Evolutionary conservation across 1,140 invertebrate species (phyloP), one percentile per base, ranked within the genome.

Genomic region (Ptiloglossa arizonensis): DNA sequence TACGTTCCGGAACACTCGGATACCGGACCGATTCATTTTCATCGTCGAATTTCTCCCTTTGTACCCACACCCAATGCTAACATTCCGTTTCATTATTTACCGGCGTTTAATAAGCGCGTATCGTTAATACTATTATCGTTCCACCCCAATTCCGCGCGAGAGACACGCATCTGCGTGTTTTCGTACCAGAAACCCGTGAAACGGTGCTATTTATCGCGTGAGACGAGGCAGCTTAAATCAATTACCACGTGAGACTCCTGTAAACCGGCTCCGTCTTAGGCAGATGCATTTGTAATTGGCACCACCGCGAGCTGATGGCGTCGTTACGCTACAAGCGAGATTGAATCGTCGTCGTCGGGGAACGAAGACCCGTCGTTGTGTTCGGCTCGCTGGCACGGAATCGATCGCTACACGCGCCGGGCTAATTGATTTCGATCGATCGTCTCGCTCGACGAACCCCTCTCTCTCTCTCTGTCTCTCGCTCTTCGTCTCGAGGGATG

Each of bases 341-440:
- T 71, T 54, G 67, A n/a, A 54, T 68, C 22, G 41, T 64, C 22
- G 41, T 64, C 50, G 38, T 80, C 50, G 8, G 9, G 32, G 19
- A 44, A 70, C 56, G 35, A 57, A 77, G 48, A 38, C 15, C n/a
- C 32, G 38, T 29, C 50, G 62, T 52, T 56, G 19, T 56, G 50
- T 68, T 48, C 50, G 32, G 48, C 63, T 74, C 64, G 50, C 5
- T 24, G 60, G 27, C 59, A 79, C 56, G 32, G 50, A 79, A 57
- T 77, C 63, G 66, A 83, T 83, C 80, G 6, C 48, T 41, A 72
- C 35, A 41, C 57, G 17, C 32, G 56, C 46, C 56, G 19, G 19
- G 24, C 50, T 82, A 82, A 82, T 79, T 69, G 64, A 71, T 82
- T 77, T 62, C 52, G 11, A 59, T 46, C 44, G n/a, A 48, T 54